These are phyloP conservation scores for Forbesichthys papilliferus DNA, from an alignment of 2,113 vertebrate species.

Conservation along the genomic window DNA sequence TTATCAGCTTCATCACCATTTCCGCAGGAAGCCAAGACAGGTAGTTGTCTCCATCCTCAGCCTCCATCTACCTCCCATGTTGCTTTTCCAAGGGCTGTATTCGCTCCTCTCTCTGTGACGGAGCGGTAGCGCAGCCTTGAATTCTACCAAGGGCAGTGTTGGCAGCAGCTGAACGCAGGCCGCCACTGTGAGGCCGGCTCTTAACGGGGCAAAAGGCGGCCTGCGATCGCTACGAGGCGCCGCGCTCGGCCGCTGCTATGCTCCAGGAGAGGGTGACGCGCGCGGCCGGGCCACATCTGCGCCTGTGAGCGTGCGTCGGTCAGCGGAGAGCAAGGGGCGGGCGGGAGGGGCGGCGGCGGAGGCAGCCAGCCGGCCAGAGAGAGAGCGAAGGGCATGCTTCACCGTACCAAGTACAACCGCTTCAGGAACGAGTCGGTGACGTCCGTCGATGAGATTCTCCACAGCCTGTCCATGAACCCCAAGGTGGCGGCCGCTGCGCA, in stretches of 20 bases:
- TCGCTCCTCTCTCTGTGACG: constrained; percentile 55
- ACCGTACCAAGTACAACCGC: constrained; percentile 99
- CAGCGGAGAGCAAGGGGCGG: too few species aligned
- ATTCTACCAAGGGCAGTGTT: constrained; percentile 63
- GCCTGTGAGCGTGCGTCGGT: constrained; percentile 70
- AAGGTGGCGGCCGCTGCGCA: constrained; percentile 88
- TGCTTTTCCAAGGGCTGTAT: constrained; percentile 71
- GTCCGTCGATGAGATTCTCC: constrained; percentile 96
- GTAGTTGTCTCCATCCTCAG: constrained; percentile 46
- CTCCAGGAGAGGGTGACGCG: constrained; percentile 82
- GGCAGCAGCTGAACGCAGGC: constrained; percentile 51
- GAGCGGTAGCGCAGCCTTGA: constrained; percentile 69
- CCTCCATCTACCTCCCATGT: constrained; percentile 57
- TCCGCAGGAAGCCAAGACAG: constrained; percentile 57
- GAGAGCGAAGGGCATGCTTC: constrained; percentile 98
- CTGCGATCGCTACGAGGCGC: constrained; percentile 75
- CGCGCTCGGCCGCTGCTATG: constrained; percentile 82
- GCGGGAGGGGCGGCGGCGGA: too few species aligned
- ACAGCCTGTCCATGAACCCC: constrained; percentile 94
- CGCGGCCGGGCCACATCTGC: constrained; percentile 83
- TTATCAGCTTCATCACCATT: constrained; percentile 28
- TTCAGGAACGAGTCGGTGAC: constrained; percentile 99
- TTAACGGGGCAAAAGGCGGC: constrained; percentile 48
- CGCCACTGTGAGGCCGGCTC: constrained; percentile 46
- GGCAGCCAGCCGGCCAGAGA: constrained; percentile 52